Evolutionary conservation across 2,113 vertebrate species (phyloP), one percentile per base, ranked within the genome.

Genomic region (Carollia perspicillata): DNA sequence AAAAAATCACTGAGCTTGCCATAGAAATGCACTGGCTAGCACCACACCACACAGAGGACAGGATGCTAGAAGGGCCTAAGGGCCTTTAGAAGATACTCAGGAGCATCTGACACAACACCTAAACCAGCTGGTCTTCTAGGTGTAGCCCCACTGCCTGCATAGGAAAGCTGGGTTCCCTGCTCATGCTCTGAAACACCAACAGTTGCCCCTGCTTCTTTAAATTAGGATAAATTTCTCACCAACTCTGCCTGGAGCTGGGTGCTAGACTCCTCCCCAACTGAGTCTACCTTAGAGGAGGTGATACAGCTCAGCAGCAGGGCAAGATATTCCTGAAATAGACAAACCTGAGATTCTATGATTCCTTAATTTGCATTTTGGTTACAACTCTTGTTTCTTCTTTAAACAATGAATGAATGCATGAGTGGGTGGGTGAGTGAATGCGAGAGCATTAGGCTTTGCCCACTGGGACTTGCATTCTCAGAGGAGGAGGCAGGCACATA

Each of bases 21-120:
- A 91, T 79, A 44, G 95, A 94, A 94, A 97, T 95, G 16, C 72
- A 33, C 72, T 35, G 10, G 1, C 89, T 74, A 90, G 83, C 3
- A 0, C 51, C 58, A 30, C 18, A 72, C 87, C 69, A 78, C 75
- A n/a, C 9, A 0, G 11, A 84, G 84, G 66, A 51, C 42, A 6
- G 3, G 6, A 89, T 35, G 81, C 49, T 71, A 79, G 74, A 58
- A 63, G 55, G 91, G 49, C 40, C 65, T 42, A 58, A 63, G 55
- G 91, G 55, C 40, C 65, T 53, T 84, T 37, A 26, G 30, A 44
- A 69, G 92, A 51, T 22, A 1, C 49, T 40, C 30, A 2, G 68
- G 63, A 37, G 63, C 8, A 0, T 69, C 69, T 88, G 89, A 72
- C 60, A 2, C 18, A 40, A 60, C 68, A 10, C 40, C 47, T 14